These are phyloP conservation scores for Sinohyriopsis cumingii DNA, from an alignment of 2,888 invertebrate species.

Conservation along the genomic window DNA sequence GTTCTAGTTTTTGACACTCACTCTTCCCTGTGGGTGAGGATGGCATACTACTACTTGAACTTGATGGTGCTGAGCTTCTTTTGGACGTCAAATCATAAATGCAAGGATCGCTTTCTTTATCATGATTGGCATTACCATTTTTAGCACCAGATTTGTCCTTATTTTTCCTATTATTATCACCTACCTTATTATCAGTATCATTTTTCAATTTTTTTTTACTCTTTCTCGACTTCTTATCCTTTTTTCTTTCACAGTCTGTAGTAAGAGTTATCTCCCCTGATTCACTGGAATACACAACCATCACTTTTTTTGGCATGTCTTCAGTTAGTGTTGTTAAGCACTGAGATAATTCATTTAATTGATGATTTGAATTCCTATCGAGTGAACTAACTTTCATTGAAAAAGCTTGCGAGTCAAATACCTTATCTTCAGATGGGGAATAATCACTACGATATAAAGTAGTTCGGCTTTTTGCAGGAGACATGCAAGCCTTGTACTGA, in stretches of 20 bases:
- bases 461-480: too few relatives aligned
- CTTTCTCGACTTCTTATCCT: not conserved
- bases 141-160: constrained; percentile 14
- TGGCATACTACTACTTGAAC: constrained; percentile 23
- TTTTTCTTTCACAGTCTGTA: not conserved
- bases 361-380: constrained; percentile 29
- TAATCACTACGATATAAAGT: too few relatives aligned
- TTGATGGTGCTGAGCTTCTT: constrained; percentile 11
- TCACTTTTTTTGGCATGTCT: too few relatives aligned
- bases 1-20: constrained; percentile 33
- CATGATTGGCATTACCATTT: constrained; percentile 17
- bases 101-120: constrained; percentile 36
- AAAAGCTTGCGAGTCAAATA: constrained; percentile 7
- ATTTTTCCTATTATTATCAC: constrained; percentile 32
- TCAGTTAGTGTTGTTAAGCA: too few relatives aligned
- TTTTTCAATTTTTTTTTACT: constrained; percentile 23
- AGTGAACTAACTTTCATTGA: constrained; percentile 21
- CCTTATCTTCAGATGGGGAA: too few relatives aligned
- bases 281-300: too few relatives aligned
- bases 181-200: constrained; percentile 17
- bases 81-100: constrained; percentile 17
- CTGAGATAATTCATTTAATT: constrained; percentile 17
- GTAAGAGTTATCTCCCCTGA: too few relatives aligned
- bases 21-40: constrained; percentile 23
- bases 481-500: too few relatives aligned